phyloP scores from a whole-genome alignment of 2,797 vertebrate species.

The Oophaga sylvatica region DNA sequence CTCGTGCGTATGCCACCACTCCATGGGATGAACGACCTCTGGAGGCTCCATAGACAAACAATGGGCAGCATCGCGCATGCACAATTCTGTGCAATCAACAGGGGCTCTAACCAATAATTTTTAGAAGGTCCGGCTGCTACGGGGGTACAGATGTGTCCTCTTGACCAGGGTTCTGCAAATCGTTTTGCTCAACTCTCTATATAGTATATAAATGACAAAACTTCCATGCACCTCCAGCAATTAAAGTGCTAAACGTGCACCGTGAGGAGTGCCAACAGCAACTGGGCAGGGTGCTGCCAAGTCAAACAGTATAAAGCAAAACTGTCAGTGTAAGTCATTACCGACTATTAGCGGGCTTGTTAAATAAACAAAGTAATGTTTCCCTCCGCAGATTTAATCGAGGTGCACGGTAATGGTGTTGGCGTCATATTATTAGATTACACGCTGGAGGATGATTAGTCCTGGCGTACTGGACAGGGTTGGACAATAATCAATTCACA shows the following conservation, averaged over 20 bases:
- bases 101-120: too few relatives aligned
- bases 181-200: too few relatives aligned
- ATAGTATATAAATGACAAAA: not conserved
- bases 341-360: not conserved
- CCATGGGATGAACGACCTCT: too few relatives aligned
- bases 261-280: not conserved
- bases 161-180: too few relatives aligned
- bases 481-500: too few relatives aligned
- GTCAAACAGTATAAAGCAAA: conserved; percentile 9
- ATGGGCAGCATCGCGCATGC: too few relatives aligned
- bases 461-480: too few relatives aligned
- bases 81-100: too few relatives aligned
- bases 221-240: not conserved
- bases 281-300: not conserved
- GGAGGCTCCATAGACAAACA: too few relatives aligned
- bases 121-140: too few relatives aligned
- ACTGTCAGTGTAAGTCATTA: not conserved
- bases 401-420: not conserved
- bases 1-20: too few relatives aligned
- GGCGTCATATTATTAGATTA: not conserved
- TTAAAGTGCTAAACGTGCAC: not conserved
- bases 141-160: too few relatives aligned
- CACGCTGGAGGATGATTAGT: not conserved
- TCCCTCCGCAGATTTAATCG: not conserved
- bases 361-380: not conserved